phyloP scores from a whole-genome alignment of 2,797 vertebrate genomes.

The Mormyrops boulengeri region DNA sequence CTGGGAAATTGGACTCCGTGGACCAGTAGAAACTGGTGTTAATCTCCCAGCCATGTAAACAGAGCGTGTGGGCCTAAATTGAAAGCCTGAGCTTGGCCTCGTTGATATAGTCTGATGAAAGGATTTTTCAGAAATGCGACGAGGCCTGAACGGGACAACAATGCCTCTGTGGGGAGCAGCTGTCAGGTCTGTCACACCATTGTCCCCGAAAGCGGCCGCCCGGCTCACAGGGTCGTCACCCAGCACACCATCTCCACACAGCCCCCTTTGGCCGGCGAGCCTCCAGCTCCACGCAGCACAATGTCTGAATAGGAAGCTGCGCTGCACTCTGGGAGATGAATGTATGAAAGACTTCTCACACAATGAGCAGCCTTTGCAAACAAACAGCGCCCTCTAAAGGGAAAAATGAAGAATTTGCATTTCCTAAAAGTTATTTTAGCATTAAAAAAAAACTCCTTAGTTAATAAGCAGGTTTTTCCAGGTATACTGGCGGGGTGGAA shows the following conservation, averaged over 20 bases:
- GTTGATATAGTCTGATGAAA: slow-evolving; percentile 69
- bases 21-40: slow-evolving; percentile 69
- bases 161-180: slow-evolving; percentile 84
- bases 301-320: background rate
- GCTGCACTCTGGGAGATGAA: background rate
- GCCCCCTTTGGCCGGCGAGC: background rate
- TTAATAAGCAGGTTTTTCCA: background rate
- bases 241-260: background rate
- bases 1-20: slow-evolving; percentile 44
- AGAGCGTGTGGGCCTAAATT: slow-evolving; percentile 49
- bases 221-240: background rate
- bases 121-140: slow-evolving; percentile 67
- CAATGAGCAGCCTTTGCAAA: background rate
- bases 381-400: background rate
- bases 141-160: slow-evolving; percentile 73
- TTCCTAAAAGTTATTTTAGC: background rate
- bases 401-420: background rate
- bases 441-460: background rate
- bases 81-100: slow-evolving; percentile 62
- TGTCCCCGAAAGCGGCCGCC: background rate
- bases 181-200: slow-evolving; percentile 70
- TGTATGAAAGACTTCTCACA: background rate
- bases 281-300: background rate
- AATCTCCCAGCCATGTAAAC: slow-evolving; percentile 70
- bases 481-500: background rate